Conservation (phyloP, 2,113 vertebrate genomes). For the Mungos mungo region DNA sequence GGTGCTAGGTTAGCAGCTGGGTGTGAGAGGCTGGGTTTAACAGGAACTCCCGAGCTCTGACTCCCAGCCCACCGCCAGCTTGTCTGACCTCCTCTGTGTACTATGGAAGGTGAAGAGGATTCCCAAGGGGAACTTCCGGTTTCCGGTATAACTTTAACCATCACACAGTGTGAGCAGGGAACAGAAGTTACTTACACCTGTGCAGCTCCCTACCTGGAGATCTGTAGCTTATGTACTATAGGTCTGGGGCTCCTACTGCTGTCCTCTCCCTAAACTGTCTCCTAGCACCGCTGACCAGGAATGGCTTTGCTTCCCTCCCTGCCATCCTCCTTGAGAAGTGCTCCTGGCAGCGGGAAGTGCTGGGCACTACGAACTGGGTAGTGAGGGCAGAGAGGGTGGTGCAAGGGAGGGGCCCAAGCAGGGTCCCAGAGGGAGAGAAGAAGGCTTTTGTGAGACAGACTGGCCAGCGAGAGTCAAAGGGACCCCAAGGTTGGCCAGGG, state of each 20-base stretch:
- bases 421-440: not conserved
- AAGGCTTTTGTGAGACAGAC: not conserved
- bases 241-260: not conserved
- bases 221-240: fast-evolving
- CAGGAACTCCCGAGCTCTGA: not conserved
- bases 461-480: not conserved
- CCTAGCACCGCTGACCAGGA: not conserved
- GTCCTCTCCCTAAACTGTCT: not conserved
- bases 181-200: not conserved
- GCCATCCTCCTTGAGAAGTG: not conserved
- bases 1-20: not conserved
- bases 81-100: not conserved
- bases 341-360: not conserved
- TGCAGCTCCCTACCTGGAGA: fast-evolving
- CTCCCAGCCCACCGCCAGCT: not conserved
- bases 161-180: not conserved
- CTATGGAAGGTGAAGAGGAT: not conserved
- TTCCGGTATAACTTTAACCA: not conserved
- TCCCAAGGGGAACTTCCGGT: not conserved
- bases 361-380: not conserved
- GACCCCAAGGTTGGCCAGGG: not conserved
- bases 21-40: not conserved
- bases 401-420: not conserved
- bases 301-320: not conserved
- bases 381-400: not conserved